Conservation (phyloP, 2,113 vertebrate genomes). For the Archilochus colubris region DNA sequence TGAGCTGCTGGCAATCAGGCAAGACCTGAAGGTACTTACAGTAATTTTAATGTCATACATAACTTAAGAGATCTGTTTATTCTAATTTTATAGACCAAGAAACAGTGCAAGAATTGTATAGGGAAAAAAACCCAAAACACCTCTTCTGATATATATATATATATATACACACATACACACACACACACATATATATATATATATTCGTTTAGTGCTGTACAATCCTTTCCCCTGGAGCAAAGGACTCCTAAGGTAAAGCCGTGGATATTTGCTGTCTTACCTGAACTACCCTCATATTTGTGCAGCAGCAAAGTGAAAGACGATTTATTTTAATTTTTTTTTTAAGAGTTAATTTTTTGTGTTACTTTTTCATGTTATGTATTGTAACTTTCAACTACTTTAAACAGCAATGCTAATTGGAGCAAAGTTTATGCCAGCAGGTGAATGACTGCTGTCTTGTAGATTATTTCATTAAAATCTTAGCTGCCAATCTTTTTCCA, state of each 20-base stretch:
- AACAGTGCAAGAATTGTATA: neutral
- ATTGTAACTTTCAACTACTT: neutral
- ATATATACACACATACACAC: too few species aligned
- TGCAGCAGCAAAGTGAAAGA: neutral
- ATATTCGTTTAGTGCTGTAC: neutral
- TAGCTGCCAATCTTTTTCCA: neutral
- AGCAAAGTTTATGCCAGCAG: neutral
- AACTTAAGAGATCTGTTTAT: neutral
- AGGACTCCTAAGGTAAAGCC: neutral
- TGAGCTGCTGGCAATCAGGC: conserved; percentile 89
- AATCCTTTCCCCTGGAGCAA: neutral
- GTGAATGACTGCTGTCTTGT: neutral
- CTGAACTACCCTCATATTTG: neutral
- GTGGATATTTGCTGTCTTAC: neutral
- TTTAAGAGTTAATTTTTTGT: neutral
- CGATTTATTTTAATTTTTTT: neutral
- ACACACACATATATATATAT: too few species aligned
- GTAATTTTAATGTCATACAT: neutral
- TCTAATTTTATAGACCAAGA: neutral
- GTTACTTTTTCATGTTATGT: neutral
- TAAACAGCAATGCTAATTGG: neutral
- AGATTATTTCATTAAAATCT: neutral
- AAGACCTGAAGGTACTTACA: conserved; percentile 90
- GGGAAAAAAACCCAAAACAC: neutral
- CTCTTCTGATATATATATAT: neutral